Percentiles rank a stretch among this genome's conserved stretches.
phyloP scores from a whole-genome alignment of 2,113 vertebrate genomes.

The Xenotilapia leptura region DNA sequence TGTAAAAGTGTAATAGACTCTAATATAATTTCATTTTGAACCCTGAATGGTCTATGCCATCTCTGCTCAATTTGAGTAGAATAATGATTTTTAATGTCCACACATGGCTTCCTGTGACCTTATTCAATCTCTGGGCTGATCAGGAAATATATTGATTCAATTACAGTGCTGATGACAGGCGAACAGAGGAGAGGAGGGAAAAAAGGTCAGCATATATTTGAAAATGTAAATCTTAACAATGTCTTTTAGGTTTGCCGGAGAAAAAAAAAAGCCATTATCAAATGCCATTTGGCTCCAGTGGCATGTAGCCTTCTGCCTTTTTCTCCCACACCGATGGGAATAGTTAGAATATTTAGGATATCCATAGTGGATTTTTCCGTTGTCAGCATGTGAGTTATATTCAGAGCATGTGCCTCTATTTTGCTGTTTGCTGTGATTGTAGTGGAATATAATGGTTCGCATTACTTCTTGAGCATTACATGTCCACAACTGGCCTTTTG shows the following conservation, averaged over 20 bases:
- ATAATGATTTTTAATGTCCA: slow-evolving; percentile 99
- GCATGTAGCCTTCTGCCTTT: slow-evolving; percentile 73
- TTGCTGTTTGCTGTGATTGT: slow-evolving; percentile 51
- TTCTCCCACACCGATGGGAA: slow-evolving; percentile 73
- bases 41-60: slow-evolving; percentile 91
- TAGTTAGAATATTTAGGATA: slow-evolving; percentile 73
- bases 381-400: slow-evolving; percentile 63
- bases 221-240: slow-evolving; percentile 99
- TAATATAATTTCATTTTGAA: slow-evolving; percentile 99
- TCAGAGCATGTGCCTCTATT: slow-evolving; percentile 48
- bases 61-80: slow-evolving; percentile 97
- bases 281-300: slow-evolving; percentile 94
- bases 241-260: slow-evolving; percentile 87
- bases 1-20: slow-evolving; percentile 99
- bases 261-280: slow-evolving; percentile 85
- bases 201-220: slow-evolving; percentile 99
- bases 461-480: slow-evolving; percentile 49
- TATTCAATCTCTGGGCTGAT: slow-evolving; percentile 99
- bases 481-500: slow-evolving; percentile 43
- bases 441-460: slow-evolving; percentile 37
- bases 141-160: slow-evolving; percentile 99
- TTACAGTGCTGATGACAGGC: slow-evolving; percentile 98
- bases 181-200: slow-evolving; percentile 84
- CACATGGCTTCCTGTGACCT: slow-evolving; percentile 99
- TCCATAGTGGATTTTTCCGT: slow-evolving; percentile 61